Conservation (phyloP, 2,113 vertebrate species). For the Ciconia boyciana region DNA sequence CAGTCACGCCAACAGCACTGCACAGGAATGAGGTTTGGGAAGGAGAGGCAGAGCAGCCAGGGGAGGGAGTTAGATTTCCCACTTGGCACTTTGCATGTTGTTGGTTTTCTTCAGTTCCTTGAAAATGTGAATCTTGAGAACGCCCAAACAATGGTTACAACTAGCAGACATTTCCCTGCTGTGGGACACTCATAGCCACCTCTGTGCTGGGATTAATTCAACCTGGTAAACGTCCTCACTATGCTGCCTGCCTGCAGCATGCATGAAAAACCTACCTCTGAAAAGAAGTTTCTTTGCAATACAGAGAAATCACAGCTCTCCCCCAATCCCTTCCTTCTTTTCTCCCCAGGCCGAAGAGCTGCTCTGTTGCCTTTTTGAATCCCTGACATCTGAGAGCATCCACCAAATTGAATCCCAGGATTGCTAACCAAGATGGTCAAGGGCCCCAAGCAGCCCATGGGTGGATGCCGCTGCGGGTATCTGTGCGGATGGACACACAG, state of each 20-base stretch:
- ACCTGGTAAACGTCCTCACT: background rate
- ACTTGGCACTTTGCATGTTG: background rate
- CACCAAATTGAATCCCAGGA: background rate
- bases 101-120: background rate
- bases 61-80: background rate
- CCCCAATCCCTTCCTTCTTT: background rate
- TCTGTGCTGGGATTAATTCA: background rate
- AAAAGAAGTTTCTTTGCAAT: background rate
- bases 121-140: background rate
- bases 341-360: slow-evolving; percentile 66
- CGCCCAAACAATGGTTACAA: rapidly evolving
- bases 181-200: background rate
- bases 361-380: slow-evolving; percentile 69
- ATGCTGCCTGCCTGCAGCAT: background rate
- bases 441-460: background rate
- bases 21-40: background rate
- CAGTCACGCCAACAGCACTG: background rate
- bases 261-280: background rate
- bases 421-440: background rate
- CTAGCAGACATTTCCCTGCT: background rate
- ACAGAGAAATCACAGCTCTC: background rate
- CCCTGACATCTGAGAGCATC: slow-evolving; percentile 61
- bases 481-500: background rate
- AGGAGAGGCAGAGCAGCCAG: background rate
- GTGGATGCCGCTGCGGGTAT: background rate